Base-by-base conservation (phyloP, 2,888 invertebrate genomes). In the Salticus scenicus region DNA sequence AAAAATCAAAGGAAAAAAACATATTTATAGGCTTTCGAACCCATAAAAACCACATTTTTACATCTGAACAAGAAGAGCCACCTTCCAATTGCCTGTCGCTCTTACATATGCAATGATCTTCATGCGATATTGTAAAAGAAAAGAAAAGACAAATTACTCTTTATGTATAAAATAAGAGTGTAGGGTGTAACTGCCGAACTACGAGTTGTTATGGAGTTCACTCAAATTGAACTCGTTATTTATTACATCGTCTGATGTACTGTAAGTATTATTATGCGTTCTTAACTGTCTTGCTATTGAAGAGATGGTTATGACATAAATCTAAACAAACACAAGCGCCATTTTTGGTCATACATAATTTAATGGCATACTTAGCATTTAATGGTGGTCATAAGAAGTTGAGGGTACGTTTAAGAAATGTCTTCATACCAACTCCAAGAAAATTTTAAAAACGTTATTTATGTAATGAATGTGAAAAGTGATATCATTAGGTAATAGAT, bases 251-350 rank as follows among this genome's bases (percentile, higher is more conserved):
- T 67, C 83, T 73, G 71, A 41, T 63, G 72, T 24, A 69, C 76
- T 83, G 83, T 73, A 77, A 83, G 83, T 83, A 83, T 83, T 83
- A 83, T 83, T 72, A 83, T 83, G 77, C 72, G 64, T 83, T 73
- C 77, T 83, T 83, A 83, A 83, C 72, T 83, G 72, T 67, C 71
- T 66, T 57, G 57, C 72, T 77, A 67, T 72, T 64, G 77, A 67
- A 67, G 33, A n/a, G 20, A 33, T 33, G 73, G 30, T 28, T 51
- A 64, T 30, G 42, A 47, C 20, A 0, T 7, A 31, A 37, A 30
- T 7, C 10, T 0, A 12, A 27, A 67, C 5, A 20, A 0, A 28
- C 12, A 14, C 4, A 10, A 0, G 5, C 33, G 75, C 82, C 82
- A 82, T 82, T 12, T 82, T 47, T 14, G 74, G 63, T 8, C 69